A percentile compares a stretch with the other conserved stretches of the same genome.
These are phyloP conservation scores for Drosophila nigrodunni DNA, from an alignment of 1,140 invertebrate species.

Conservation along the genomic window DNA sequence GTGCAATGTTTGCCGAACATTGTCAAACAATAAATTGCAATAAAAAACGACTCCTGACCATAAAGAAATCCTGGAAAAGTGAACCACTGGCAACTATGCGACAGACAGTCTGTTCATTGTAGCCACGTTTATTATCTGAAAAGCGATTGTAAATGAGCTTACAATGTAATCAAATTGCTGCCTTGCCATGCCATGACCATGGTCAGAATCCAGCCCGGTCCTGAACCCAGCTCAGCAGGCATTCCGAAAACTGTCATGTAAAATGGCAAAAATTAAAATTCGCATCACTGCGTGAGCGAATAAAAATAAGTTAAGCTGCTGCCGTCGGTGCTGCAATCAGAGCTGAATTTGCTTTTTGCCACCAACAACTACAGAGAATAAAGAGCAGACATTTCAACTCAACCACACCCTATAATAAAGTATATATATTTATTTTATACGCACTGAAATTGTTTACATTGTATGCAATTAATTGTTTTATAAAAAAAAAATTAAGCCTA, in stretches of 20 bases:
- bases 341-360: background rate
- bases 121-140: conserved; percentile 57
- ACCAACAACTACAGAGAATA: conserved; percentile 2
- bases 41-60: conserved; percentile 19
- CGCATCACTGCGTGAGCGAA: conserved; percentile 38
- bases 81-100: background rate
- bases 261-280: conserved; percentile 57
- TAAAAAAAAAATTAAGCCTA: background rate
- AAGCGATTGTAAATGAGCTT: conserved; percentile 70
- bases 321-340: conserved; percentile 29
- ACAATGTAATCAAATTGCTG: conserved; percentile 67
- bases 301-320: conserved; percentile 45
- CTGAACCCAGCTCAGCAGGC: background rate
- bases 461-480: background rate
- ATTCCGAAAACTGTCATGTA: conserved; percentile 56
- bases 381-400: background rate
- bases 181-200: conserved; percentile 13
- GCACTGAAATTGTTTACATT: background rate
- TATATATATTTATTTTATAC: background rate
- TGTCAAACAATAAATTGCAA: conserved; percentile 31
- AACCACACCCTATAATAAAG: background rate
- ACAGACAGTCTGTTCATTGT: conserved; percentile 19
- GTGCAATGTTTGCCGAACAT: background rate
- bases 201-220: background rate
- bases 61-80: background rate